A percentile compares a stretch with the other conserved stretches of the same genome.
phyloP scores from a whole-genome alignment of 2,888 invertebrate genomes.

The Diabrotica balteata region DNA sequence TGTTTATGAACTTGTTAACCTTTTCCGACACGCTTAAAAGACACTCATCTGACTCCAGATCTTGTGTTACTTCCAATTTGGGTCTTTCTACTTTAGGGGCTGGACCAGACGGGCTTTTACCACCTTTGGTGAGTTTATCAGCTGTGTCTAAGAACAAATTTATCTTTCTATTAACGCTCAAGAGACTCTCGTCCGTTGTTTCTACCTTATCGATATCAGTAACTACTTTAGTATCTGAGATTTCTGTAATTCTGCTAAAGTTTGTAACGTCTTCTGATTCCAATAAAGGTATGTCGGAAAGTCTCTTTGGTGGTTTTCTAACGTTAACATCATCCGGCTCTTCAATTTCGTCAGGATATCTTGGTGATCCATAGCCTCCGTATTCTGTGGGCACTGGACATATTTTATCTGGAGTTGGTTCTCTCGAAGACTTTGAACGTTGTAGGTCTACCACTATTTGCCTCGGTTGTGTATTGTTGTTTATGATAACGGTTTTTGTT shows the following conservation, averaged over 20 bases:
- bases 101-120: conserved; percentile 51
- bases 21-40: conserved; percentile 73
- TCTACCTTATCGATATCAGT: conserved; percentile 57
- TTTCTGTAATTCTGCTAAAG: conserved; percentile 54
- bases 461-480: conserved; percentile 61
- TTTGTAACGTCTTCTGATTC: conserved; percentile 71
- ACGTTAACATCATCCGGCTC: conserved; percentile 75
- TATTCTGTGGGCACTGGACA: conserved; percentile 70
- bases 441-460: conserved; percentile 74
- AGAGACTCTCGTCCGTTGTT: conserved; percentile 63
- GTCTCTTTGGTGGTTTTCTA: conserved; percentile 54
- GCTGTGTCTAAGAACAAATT: conserved; percentile 56
- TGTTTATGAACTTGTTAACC: conserved; percentile 71
- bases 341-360: conserved; percentile 76
- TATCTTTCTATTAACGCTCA: conserved; percentile 68
- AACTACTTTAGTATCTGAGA: conserved; percentile 45
- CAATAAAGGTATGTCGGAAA: conserved; percentile 63
- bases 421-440: conserved; percentile 77
- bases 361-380: conserved; percentile 67
- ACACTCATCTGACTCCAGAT: conserved; percentile 69
- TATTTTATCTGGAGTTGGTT: conserved; percentile 76
- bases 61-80: conserved; percentile 65
- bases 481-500: conserved; percentile 64
- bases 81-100: conserved; percentile 57
- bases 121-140: conserved; percentile 53